Evolutionary conservation across 2,797 vertebrate genomes (phyloP), one percentile per base, ranked within the genome.

Genomic region (Callimico goeldii): DNA sequence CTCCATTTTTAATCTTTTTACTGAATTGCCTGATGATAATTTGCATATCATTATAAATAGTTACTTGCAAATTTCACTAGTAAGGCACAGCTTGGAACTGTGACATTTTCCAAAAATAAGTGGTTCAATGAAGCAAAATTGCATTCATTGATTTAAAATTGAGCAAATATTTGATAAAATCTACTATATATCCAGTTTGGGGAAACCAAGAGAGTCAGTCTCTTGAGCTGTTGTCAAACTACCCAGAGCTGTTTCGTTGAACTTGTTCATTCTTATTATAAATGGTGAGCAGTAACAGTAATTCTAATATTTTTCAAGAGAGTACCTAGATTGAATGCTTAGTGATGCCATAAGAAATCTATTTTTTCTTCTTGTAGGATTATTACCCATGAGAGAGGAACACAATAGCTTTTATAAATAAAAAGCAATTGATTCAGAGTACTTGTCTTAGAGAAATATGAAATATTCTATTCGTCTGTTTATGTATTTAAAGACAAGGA

Each of bases 21-120:
- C 76, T 86, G 46, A 94, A 97, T 95, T 96, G 96, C 94, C 97
- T 94, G 97, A 64, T 90, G 88, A 88, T 43, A 94, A 95, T 96
- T 89, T 97, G 92, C 92, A 76, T 95, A 79, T 75, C 97, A 97
- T 98, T 98, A 98, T 79, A 57, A 96, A 97, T 96, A 98, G 98
- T 98, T 96, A 97, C 97, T 97, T 97, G 95, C 95, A 89, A 97
- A 94, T 97, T 98, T 95, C 64, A 26, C 94, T 94, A 88, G 97
- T 46, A 24, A 97, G 92, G 87, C 92, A 96, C 80, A 91, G 96
- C 92, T 86, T 82, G 2, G 90, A 98, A 84, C 77, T 7, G 1
- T 98, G 97, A 81, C 96, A 89, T 94, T 81, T 95, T 48, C 97
- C 94, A 86, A 58, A 94, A 92, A 91, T 64, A 41, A 92, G 94